Conservation (phyloP, 2,797 vertebrate species). For the Acestrorhynchus altus region DNA sequence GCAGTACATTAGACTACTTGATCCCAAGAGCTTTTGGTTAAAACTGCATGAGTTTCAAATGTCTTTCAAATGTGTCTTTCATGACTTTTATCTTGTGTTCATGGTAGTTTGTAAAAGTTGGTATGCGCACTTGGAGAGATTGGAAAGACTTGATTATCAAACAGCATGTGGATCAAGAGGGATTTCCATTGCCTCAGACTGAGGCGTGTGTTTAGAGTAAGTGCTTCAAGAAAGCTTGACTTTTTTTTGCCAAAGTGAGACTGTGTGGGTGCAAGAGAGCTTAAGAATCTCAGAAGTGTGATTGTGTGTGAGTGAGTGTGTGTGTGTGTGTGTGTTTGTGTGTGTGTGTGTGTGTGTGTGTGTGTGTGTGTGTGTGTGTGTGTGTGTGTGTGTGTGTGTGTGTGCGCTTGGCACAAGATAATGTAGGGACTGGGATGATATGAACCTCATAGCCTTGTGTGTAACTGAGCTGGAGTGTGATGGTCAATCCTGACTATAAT, state of each 20-base stretch:
- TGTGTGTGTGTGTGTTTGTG: conserved; percentile 5
- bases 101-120: background rate
- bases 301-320: background rate
- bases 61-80: background rate
- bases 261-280: conserved; percentile 17
- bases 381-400: background rate
- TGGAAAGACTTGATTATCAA: conserved; percentile 48
- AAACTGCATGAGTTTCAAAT: conserved; percentile 8
- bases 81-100: conserved; percentile 9
- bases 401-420: background rate
- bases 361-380: background rate
- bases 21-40: background rate
- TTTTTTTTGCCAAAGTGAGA: conserved; percentile 14
- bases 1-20: conserved; percentile 11
- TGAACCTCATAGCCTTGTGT: conserved; percentile 13
- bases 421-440: conserved; percentile 21
- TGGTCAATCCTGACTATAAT: conserved; percentile 12
- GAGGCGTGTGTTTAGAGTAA: conserved; percentile 39
- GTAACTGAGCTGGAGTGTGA: conserved; percentile 15
- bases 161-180: conserved; percentile 22
- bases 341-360: background rate
- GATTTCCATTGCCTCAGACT: conserved; percentile 25
- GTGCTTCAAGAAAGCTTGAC: conserved; percentile 38
- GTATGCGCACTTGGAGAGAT: background rate
- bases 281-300: background rate